Conservation (phyloP, 2,888 invertebrate genomes). For the Sphecodes monilicornis region DNA sequence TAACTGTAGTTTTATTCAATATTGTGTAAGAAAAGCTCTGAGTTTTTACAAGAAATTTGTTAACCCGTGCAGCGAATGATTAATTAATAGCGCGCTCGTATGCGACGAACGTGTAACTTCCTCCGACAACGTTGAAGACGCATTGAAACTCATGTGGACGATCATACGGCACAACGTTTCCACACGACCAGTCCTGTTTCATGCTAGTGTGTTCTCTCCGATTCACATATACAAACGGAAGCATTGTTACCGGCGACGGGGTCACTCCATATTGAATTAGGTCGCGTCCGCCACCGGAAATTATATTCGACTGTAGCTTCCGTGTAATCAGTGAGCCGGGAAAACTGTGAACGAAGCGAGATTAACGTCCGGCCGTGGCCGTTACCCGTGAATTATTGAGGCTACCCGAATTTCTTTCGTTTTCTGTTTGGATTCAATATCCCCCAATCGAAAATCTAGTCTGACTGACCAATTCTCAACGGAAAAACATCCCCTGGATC, state of each 20-base stretch:
- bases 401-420: neutral
- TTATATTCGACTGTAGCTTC: constrained; percentile 64
- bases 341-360: constrained; percentile 45
- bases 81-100: neutral
- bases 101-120: constrained; percentile 1
- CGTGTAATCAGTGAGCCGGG: constrained; percentile 47
- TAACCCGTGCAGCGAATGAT: neutral
- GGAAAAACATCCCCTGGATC: neutral
- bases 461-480: neutral
- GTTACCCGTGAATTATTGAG: constrained; percentile 20
- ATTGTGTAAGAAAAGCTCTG: neutral
- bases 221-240: neutral
- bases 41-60: neutral
- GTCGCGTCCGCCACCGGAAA: constrained; percentile 66
- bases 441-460: neutral
- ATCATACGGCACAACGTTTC: constrained; percentile 15
- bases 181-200: neutral
- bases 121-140: constrained; percentile 52
- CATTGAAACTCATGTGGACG: constrained; percentile 55
- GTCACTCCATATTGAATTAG: constrained; percentile 67
- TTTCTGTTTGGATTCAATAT: neutral
- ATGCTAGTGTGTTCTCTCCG: neutral
- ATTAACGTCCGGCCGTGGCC: constrained; percentile 25
- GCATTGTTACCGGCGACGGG: constrained; percentile 62
- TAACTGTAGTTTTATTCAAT: neutral